Percentiles rank a stretch among this genome's conserved stretches.
These are phyloP conservation scores for Thalpophila matura DNA, from an alignment of 2,888 invertebrate genomes.

Conservation along the genomic window DNA sequence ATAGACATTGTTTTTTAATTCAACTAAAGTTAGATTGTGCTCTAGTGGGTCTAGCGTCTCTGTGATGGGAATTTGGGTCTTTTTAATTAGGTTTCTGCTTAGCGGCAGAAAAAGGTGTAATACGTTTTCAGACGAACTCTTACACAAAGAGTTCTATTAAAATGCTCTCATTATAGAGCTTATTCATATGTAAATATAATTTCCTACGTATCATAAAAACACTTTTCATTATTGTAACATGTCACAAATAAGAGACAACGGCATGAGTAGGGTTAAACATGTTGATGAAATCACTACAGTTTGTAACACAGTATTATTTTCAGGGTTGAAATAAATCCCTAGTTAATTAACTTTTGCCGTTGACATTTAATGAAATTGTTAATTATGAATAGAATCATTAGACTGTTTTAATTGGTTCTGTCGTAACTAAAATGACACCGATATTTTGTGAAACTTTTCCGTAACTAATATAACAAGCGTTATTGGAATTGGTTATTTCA, in stretches of 20 bases:
- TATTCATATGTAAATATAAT: not conserved
- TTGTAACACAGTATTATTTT: slow-evolving; percentile 14
- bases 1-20: slow-evolving; percentile 48
- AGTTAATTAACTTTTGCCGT: slow-evolving; percentile 38
- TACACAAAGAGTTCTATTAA: no score
- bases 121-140: no score
- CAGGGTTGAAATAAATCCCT: slow-evolving; percentile 22
- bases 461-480: not conserved
- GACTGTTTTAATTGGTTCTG: slow-evolving; percentile 36
- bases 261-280: slow-evolving; percentile 28
- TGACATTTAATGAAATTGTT: slow-evolving; percentile 40
- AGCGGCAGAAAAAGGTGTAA: no score
- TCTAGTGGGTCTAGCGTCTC: not conserved
- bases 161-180: no score
- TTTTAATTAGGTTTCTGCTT: not conserved
- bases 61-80: slow-evolving; percentile 8
- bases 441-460: slow-evolving; percentile 21
- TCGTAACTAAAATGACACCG: slow-evolving; percentile 22
- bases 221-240: not conserved
- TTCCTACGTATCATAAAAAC: not conserved
- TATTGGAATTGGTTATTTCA: slow-evolving; percentile 25
- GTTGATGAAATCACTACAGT: slow-evolving; percentile 32
- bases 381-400: slow-evolving; percentile 53
- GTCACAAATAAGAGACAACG: slow-evolving; percentile 5
- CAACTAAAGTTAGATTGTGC: slow-evolving; percentile 11